phyloP scores from a whole-genome alignment of 2,113 vertebrate genomes.

The Setophaga kirtlandii region DNA sequence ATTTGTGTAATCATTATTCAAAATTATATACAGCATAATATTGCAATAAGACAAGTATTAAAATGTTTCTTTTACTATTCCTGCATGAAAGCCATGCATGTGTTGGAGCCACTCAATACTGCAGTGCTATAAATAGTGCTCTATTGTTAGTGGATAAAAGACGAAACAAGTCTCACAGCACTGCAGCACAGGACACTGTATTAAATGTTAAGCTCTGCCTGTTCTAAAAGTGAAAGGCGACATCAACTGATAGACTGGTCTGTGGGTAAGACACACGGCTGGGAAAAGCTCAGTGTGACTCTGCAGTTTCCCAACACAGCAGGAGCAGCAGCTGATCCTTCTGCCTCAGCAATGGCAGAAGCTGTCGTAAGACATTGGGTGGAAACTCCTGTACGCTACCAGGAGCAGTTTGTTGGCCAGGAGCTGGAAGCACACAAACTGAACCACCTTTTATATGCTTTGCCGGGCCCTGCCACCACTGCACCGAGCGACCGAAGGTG shows the following conservation, averaged over 20 bases:
- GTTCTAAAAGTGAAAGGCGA: slow-evolving; percentile 44
- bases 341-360: slow-evolving; percentile 72
- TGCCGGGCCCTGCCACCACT: slow-evolving; percentile 75
- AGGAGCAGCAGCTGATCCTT: neutral
- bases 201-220: slow-evolving; percentile 26
- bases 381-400: slow-evolving; percentile 78
- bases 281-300: neutral
- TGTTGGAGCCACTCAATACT: slow-evolving; percentile 46
- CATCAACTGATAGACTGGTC: neutral
- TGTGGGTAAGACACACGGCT: neutral
- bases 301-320: neutral
- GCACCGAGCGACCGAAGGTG: neutral
- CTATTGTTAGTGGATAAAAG: slow-evolving; percentile 68
- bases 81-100: neutral
- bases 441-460: slow-evolving; percentile 78
- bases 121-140: slow-evolving; percentile 73
- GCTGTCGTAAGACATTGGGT: slow-evolving; percentile 78
- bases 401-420: slow-evolving; percentile 68
- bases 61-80: neutral
- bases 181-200: slow-evolving; percentile 22
- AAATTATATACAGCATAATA: neutral
- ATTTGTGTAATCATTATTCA: neutral
- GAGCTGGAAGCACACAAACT: slow-evolving; percentile 72
- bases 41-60: neutral
- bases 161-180: neutral